Conservation (phyloP, 2,113 vertebrate species). For the Lutjanus erythropterus region DNA sequence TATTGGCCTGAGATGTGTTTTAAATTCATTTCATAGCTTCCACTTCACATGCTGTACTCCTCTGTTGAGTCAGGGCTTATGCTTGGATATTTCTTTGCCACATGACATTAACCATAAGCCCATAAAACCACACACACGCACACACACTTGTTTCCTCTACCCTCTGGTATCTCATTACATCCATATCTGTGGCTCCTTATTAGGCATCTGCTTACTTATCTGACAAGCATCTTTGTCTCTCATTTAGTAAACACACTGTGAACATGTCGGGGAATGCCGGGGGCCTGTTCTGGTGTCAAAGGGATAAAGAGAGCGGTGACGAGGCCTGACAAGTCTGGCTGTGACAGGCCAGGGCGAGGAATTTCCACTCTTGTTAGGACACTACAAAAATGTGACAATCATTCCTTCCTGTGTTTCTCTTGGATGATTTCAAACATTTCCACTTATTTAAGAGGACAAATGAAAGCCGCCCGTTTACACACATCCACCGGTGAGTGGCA, state of each 20-base stretch:
- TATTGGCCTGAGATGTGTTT: constrained; percentile 35
- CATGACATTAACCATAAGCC: constrained; percentile 47
- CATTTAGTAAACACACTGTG: constrained; percentile 48
- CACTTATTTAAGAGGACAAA: not conserved
- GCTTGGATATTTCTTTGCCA: constrained; percentile 15
- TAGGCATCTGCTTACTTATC: constrained; percentile 55
- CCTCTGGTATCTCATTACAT: constrained; percentile 16
- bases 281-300: constrained; percentile 31
- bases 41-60: constrained; percentile 21
- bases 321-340: constrained; percentile 5
- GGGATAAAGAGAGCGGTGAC: constrained; percentile 22
- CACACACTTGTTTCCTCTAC: constrained; percentile 16
- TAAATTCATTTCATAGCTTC: constrained; percentile 45
- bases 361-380: constrained; percentile 17
- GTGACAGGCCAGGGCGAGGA: not conserved
- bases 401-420: constrained; percentile 11
- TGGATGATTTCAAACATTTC: constrained; percentile 21
- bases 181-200: constrained; percentile 58
- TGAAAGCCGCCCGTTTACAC: not conserved
- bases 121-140: constrained; percentile 13
- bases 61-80: constrained; percentile 11
- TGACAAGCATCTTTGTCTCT: constrained; percentile 56
- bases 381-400: not conserved
- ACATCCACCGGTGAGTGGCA: not conserved
- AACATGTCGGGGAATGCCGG: constrained; percentile 39